Evolutionary conservation across 2,797 vertebrate species (phyloP), one percentile per base, ranked within the genome.

Genomic region (Aeoliscus strigatus): DNA sequence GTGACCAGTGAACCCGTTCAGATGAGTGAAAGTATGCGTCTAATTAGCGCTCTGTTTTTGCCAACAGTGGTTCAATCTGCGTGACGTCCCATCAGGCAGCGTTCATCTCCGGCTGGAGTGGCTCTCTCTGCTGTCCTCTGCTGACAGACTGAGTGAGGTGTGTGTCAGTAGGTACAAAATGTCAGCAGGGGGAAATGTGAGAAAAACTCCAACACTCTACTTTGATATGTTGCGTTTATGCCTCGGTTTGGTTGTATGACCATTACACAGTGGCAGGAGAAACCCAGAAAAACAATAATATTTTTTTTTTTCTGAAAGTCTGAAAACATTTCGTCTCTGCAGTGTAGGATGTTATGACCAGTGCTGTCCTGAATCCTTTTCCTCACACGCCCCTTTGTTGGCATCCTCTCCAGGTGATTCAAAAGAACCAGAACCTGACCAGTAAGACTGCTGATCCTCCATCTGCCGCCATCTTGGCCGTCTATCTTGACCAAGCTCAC

Each of bases 61-160:
- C 51, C 27, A 53, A 21, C 75, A 97, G 94, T 97, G 94, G 94
- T 94, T 91, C 60, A 86, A 77, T 39, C 80, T 97, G 53, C 91
- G 76, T 66, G 90, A 91, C 13, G 86, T 87, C 4, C 76, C 87
- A 5, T 86, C 85, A 9, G 94, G 93, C 36, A 90, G 90, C n/a
- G 82, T 97, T 41, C 93, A 92, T 74, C 82, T 97, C 55, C 80
- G 88, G 26, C 80, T 97, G 60, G 93, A 97, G 63, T 97, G 94
- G 94, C 90, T 97, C 30, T 91, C 89, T 9, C 86, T 94, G 61
- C 71, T 92, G 70, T 71, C 89, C 23, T 89, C 91, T 70, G 79
- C 88, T 58, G 91, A 91, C 63, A 88, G 89, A 50, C 85, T 97
- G 50, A 89, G 77, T 25, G 87, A 94, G 87, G 94, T 94, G 66